These are phyloP conservation scores for Cancer borealis DNA, from an alignment of 2,888 invertebrate species.

Conservation along the genomic window DNA sequence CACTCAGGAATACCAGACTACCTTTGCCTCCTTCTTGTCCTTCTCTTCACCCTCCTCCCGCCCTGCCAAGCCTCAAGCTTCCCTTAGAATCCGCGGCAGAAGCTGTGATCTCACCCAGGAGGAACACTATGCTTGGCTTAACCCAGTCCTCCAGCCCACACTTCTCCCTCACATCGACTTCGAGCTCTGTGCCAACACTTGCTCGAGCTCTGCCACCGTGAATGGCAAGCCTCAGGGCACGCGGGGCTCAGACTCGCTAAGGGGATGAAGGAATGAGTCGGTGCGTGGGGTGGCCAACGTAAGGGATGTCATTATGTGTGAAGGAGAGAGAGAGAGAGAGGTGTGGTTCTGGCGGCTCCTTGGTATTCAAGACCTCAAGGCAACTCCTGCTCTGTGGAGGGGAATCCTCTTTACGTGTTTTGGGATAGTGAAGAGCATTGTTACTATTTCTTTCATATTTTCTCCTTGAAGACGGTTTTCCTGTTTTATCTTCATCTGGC, in stretches of 20 bases:
- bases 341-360: neutral
- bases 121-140: neutral
- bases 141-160: neutral
- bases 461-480: neutral
- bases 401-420: neutral
- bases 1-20: neutral
- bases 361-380: neutral
- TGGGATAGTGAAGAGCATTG: neutral
- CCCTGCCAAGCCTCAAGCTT: neutral
- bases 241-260: slow-evolving; percentile 31
- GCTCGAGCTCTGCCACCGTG: neutral
- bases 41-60: neutral
- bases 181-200: neutral
- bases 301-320: slow-evolving; percentile 27
- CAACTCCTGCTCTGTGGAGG: neutral
- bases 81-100: neutral
- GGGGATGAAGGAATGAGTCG: slow-evolving; percentile 21
- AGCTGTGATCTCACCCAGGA: slow-evolving; percentile 1
- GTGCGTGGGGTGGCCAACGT: neutral
- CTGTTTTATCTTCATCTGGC: slow-evolving; percentile 10
- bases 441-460: neutral
- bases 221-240: slow-evolving; percentile 2
- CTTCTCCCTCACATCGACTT: neutral
- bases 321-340: neutral
- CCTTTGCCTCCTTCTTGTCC: neutral